Base-by-base conservation (phyloP, 2,888 invertebrate genomes). In the Synergus laeviventris region DNA sequence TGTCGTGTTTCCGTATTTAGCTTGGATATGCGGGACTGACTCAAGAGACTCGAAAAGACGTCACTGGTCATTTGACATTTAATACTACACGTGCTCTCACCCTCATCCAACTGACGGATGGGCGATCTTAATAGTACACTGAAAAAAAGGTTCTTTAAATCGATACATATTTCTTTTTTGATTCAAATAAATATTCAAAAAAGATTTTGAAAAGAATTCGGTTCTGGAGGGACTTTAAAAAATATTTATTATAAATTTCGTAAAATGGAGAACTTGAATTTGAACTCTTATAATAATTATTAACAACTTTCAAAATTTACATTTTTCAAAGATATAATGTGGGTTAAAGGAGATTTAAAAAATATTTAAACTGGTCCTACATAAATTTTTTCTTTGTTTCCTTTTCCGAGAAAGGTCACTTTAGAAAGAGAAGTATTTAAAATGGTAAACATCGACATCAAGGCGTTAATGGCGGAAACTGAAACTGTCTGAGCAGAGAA, bases 1-100 rank as follows among this genome's bases (percentile, higher is more conserved):
- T 70, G 49, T 70, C 70, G 70, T 70, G 45, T 70, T 70, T 70
- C 70, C 70, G 70, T 70, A 70, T 70, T 70, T 70, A 70, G 70
- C 70, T 70, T 70, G 70, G 70, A 70, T 70, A 70, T 70, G 70
- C 49, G 70, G 70, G 70, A 70, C 49, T 70, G 70, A 70, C 70
- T 70, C 70, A 49, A 70, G 70, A 70, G 31, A 70, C 70, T 70
- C 49, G 45, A 45, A 49, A 70, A 70, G 70, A 70, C 70, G 70
- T 70, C 70, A 70, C 70, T 31, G 70, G 70, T 70, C 70, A 70
- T 70, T 70, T 70, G 70, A 70, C 49, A 70, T 70, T 70, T 70
- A 70, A 70, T 70, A 70, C 70, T 70, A 45, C 70, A 70, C 70
- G 70, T 70, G 70, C 16, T 70, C 49, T 70, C n/a, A 70, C 49